Evolutionary conservation across 2,113 vertebrate genomes (phyloP).

Genomic region (Aviceda subcristata): DNA sequence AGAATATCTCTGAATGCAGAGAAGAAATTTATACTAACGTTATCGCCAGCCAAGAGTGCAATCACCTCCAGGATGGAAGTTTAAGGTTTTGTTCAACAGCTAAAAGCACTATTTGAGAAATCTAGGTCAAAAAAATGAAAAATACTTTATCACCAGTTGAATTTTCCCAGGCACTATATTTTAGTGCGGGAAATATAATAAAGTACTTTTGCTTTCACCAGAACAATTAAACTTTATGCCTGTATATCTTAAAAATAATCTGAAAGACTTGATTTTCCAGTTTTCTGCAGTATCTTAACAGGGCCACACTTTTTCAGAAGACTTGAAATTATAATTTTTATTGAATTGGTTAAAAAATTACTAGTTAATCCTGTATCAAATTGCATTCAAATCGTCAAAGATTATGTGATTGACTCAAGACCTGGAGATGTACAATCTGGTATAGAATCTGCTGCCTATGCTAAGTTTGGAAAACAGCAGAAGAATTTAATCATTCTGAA

Average conservation of each 20-base stretch:
- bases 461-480: neutral
- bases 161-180: neutral
- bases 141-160: neutral
- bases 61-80: neutral
- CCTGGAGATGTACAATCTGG: neutral
- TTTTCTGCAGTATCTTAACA: neutral
- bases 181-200: neutral
- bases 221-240: neutral
- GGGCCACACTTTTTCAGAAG: neutral
- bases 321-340: neutral
- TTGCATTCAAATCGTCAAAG: neutral
- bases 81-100: neutral
- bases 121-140: neutral
- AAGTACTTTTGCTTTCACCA: neutral
- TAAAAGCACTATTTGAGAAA: neutral
- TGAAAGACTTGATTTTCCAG: neutral
- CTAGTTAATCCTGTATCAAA: neutral
- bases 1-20: neutral
- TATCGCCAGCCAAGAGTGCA: neutral
- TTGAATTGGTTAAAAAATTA: neutral
- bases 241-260: neutral
- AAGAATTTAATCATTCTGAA: neutral
- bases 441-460: neutral
- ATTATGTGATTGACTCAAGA: neutral
- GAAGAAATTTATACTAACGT: neutral